Conservation (phyloP, 1,140 invertebrate species). For the Monomorium pharaonis region DNA sequence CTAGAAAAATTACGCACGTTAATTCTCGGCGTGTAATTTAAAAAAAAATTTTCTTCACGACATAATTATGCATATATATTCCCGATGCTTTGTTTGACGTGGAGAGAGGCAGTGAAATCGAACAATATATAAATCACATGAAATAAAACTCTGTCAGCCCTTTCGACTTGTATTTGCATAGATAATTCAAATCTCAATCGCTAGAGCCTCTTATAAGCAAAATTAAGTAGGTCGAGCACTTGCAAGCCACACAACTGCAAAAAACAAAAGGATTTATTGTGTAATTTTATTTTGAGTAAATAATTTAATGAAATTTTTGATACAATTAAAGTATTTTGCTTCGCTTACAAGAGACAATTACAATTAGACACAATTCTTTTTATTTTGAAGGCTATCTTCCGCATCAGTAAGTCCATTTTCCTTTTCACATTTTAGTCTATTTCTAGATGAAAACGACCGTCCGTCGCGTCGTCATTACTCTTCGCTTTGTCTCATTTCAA, state of each 20-base stretch:
- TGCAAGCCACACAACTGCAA: background rate
- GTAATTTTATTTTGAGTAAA: background rate
- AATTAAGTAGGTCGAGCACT: background rate
- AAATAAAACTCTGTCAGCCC: background rate
- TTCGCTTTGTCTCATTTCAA: conserved; percentile 38
- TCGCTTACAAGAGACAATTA: background rate
- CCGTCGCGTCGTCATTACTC: background rate
- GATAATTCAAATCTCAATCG: background rate
- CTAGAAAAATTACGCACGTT: background rate
- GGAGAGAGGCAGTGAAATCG: conserved; percentile 24
- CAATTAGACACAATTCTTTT: background rate
- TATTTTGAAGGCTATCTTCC: background rate
- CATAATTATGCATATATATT: conserved; percentile 48
- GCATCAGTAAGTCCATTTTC: background rate
- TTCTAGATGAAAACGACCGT: conserved; percentile 12
- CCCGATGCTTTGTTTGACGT: conserved; percentile 35
- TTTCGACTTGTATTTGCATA: background rate
- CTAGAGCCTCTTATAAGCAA: background rate
- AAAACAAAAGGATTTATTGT: background rate
- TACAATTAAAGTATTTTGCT: background rate
- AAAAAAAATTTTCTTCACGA: conserved; percentile 52
- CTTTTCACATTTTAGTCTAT: conserved; percentile 15
- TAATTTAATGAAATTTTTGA: background rate
- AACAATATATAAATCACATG: conserved; percentile 2
- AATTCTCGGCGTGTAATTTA: background rate